These are phyloP conservation scores for Oryzaephilus surinamensis DNA, from an alignment of 1,140 invertebrate species.

Conservation along the genomic window DNA sequence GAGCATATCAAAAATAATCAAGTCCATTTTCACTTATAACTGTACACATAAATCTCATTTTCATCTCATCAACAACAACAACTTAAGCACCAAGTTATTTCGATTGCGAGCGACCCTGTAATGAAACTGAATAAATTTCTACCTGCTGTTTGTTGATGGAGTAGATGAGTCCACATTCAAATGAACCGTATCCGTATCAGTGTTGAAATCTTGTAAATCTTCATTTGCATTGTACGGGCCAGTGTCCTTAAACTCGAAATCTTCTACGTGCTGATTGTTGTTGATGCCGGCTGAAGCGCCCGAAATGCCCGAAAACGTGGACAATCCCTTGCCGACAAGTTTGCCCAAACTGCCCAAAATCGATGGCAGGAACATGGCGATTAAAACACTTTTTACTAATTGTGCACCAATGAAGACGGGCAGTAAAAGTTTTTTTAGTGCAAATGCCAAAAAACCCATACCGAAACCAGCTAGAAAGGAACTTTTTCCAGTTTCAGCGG, in stretches of 20 bases:
- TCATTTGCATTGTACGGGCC: conserved; percentile 28
- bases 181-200: conserved; percentile 11
- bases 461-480: conserved; percentile 57
- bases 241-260: conserved; percentile 56
- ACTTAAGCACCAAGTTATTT: too few relatives aligned
- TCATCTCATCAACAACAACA: too few relatives aligned
- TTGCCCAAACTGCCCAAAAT: conserved; percentile 71
- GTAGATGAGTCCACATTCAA: conserved; percentile 15
- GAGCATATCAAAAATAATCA: too few relatives aligned
- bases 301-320: conserved; percentile 39
- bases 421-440: conserved; percentile 67
- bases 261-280: conserved; percentile 37
- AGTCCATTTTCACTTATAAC: too few relatives aligned
- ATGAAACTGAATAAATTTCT: too few relatives aligned
- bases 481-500: conserved; percentile 42
- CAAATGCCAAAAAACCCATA: conserved; percentile 62
- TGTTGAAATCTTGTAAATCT: conserved; percentile 16
- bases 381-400: conserved; percentile 65
- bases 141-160: conserved; percentile 21
- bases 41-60: too few relatives aligned
- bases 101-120: too few relatives aligned
- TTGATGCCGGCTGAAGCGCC: conserved; percentile 37
- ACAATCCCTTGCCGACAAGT: conserved; percentile 63
- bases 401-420: conserved; percentile 67
- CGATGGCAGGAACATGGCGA: conserved; percentile 71